Base-by-base conservation (phyloP, 1,140 invertebrate genomes). In the Sycophaga agraensis region DNA sequence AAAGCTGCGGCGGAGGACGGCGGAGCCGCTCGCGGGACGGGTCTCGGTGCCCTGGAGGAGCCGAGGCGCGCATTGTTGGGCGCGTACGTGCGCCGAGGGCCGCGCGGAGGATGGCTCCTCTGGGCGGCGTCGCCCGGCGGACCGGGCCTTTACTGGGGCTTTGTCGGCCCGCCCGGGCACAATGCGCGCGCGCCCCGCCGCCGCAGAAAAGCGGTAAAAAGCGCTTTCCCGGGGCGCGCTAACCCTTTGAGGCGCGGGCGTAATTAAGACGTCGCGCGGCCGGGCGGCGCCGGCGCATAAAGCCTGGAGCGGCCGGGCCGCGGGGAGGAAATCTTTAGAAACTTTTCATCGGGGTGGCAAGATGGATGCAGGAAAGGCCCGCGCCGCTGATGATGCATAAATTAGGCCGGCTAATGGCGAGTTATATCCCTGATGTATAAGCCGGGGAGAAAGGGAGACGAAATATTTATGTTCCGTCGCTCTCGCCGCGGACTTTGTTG, bases 251-350 rank as follows among this genome's bases (percentile, higher is more conserved):
- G 49, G 49, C 34, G 49, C 19, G 21, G 21, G 5, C 39, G 57
- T 62, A 56, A 62, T 62, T 62, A 62, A 62, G 51, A 50, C 53
- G 37, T 56, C 42, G 40, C 50, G 46, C 6, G 14, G 24, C 16
- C 17, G 14, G 24, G 16, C 17, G 28, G 5, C 43, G n/a, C 37
- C 14, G 14, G 11, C n/a, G 26, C 7, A 45, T 9, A 39, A 49
- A 11, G 31, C 16, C 9, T 31, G n/a, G 28, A 17, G 16, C 6
- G 26, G 28, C 16, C 28, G 22, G 28, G 35, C n/a, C n/a, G n/a
- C n/a, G n/a, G n/a, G n/a, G n/a, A n/a, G n/a, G 43, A 69, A 64
- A 69, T 67, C 68, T 69, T 66, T 64, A 59, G 66, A 67, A 69
- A 68, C 58, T 59, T 65, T 69, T 50, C 61, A 55, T 35, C 50